phyloP scores from a whole-genome alignment of 2,888 invertebrate genomes.

The Eristalis intricaria region DNA sequence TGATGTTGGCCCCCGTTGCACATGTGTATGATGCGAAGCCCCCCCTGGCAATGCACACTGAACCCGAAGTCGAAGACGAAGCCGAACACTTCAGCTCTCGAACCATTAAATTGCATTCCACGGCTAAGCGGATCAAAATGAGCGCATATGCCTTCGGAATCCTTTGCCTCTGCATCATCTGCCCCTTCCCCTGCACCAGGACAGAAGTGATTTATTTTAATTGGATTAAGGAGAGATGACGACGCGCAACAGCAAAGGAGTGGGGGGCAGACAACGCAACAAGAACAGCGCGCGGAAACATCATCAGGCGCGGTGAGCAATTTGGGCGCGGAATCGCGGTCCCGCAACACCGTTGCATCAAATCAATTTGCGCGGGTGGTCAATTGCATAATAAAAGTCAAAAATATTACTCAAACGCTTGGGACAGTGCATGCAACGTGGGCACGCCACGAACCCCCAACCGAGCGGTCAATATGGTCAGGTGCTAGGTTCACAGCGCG shows the following conservation, averaged over 20 bases:
- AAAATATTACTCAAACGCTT: slow-evolving; percentile 58
- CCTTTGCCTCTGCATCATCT: not conserved
- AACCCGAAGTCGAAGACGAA: not conserved
- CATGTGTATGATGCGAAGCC: slow-evolving; percentile 57
- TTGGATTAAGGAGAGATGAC: slow-evolving; percentile 62
- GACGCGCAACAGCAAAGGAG: not conserved
- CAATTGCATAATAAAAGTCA: slow-evolving; percentile 70
- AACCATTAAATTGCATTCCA: slow-evolving; percentile 67
- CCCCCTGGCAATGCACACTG: slow-evolving; percentile 53
- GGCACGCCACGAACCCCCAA: not conserved
- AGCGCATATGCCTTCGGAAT: slow-evolving; percentile 49
- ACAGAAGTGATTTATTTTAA: slow-evolving; percentile 72
- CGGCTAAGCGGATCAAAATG: slow-evolving; percentile 66
- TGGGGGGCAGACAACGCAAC: slow-evolving; percentile 9
- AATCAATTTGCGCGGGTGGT: slow-evolving; percentile 71
- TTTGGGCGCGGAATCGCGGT: slow-evolving; percentile 9
- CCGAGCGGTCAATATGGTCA: slow-evolving; percentile 41
- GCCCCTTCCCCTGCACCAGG: slow-evolving; percentile 12
- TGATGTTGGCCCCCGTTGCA: slow-evolving; percentile 58
- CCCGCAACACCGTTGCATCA: slow-evolving; percentile 23
- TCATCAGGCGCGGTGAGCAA: slow-evolving; percentile 2
- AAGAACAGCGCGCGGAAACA: slow-evolving; percentile 9
- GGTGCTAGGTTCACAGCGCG: slow-evolving; percentile 58
- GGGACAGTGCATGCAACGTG: not conserved
- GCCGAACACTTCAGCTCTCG: slow-evolving; percentile 20